phyloP scores from a whole-genome alignment of 2,888 invertebrate genomes.

The Masnerella sp. region DNA sequence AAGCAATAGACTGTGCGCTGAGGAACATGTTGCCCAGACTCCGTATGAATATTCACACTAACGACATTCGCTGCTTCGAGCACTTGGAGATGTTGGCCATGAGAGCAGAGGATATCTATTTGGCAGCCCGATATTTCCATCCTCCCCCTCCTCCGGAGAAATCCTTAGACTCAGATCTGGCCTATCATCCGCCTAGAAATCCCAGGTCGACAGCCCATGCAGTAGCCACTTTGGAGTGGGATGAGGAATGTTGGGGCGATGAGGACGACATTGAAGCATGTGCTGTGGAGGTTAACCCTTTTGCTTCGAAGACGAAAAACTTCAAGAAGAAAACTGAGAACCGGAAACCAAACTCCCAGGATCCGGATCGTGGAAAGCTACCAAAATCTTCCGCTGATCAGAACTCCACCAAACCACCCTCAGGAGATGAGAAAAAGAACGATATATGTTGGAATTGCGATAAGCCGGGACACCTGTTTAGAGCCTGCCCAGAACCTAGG shows the following conservation, averaged over 20 bases:
- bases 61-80: neutral
- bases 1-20: neutral
- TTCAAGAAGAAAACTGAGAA: too few species aligned
- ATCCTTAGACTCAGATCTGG: neutral
- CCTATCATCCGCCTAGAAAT: neutral
- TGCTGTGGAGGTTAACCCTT: too few species aligned
- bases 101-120: neutral
- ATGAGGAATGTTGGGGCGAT: too few species aligned
- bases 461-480: neutral
- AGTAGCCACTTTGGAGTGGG: too few species aligned
- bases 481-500: neutral
- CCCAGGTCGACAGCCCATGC: neutral
- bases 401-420: too few species aligned
- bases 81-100: neutral
- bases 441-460: slow-evolving; percentile 12
- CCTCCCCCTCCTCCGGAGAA: neutral
- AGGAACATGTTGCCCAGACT: slow-evolving; percentile 1
- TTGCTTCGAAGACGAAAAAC: too few species aligned
- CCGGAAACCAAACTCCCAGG: too few species aligned
- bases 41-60: neutral
- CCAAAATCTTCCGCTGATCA: too few species aligned
- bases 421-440: too few species aligned
- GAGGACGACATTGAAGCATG: too few species aligned
- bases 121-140: neutral
- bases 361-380: too few species aligned